A percentile compares a stretch with the other conserved stretches of the same genome.
Conservation (phyloP, 2,113 vertebrate genomes). For the Pavo muticus region DNA sequence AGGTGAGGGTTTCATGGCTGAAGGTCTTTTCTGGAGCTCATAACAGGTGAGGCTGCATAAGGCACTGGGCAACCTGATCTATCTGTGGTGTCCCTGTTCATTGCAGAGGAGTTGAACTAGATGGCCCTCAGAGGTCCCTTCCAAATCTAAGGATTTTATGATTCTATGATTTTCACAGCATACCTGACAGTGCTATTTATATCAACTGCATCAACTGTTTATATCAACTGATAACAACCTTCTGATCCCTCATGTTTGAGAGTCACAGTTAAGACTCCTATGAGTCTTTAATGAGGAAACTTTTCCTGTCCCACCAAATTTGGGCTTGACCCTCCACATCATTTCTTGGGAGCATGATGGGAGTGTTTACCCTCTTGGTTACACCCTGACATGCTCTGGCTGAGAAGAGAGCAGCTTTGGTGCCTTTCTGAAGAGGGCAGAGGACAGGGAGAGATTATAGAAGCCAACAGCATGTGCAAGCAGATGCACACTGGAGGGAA, state of each 20-base stretch:
- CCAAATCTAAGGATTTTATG: too few relatives aligned
- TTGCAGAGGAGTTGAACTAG: too few relatives aligned
- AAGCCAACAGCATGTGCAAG: neutral
- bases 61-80: too few relatives aligned
- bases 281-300: neutral
- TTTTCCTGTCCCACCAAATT: neutral
- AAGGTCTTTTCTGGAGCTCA: neutral
- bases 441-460: neutral
- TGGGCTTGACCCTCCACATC: neutral
- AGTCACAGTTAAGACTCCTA: neutral
- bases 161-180: too few relatives aligned
- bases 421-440: neutral
- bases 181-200: neutral
- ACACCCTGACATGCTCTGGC: fast-evolving
- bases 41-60: neutral
- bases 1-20: neutral
- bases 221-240: neutral
- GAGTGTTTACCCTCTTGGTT: fast-evolving
- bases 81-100: too few relatives aligned
- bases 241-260: neutral
- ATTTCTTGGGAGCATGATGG: neutral
- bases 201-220: neutral
- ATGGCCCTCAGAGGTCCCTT: too few relatives aligned
- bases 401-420: neutral
- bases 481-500: neutral